Evolutionary conservation across 2,888 invertebrate species (phyloP).

Genomic region (Xylota sylvarum): DNA sequence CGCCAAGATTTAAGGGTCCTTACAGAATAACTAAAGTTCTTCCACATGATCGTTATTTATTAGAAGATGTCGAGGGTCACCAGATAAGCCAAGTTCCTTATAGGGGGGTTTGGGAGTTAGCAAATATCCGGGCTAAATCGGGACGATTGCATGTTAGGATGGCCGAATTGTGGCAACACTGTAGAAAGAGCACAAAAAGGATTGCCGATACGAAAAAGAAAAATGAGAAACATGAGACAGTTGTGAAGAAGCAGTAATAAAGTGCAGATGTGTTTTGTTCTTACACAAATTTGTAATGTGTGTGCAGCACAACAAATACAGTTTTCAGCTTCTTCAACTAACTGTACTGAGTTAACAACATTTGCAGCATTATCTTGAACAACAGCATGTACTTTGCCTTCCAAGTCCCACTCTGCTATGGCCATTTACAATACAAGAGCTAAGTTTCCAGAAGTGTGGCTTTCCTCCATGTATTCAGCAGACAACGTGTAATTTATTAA

Average conservation of each 20-base stretch:
- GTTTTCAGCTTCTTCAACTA: constrained; percentile 21
- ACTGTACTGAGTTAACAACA: constrained; percentile 11
- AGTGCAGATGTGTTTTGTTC: too few species aligned
- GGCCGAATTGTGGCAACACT: too few species aligned
- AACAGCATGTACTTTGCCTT: constrained; percentile 27
- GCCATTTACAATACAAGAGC: constrained; percentile 16
- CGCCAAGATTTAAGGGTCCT: too few species aligned
- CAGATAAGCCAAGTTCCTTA: not conserved
- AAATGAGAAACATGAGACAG: too few species aligned
- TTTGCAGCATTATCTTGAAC: constrained; percentile 20
- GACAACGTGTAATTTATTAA: constrained; percentile 9
- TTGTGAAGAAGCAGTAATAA: too few species aligned
- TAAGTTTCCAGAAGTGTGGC: constrained; percentile 16
- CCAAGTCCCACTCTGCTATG: constrained; percentile 22
- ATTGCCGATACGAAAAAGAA: too few species aligned
- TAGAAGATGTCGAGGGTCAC: not conserved
- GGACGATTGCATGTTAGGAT: too few species aligned
- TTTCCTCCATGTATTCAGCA: not conserved
- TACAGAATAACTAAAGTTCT: not conserved
- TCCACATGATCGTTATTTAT: not conserved
- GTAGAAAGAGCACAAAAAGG: not conserved
- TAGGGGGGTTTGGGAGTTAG: too few species aligned
- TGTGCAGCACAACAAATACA: not conserved
- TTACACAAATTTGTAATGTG: constrained; percentile 24
- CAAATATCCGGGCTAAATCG: too few species aligned